Percentiles rank a stretch among this genome's conserved stretches.
Conservation (phyloP, 2,888 invertebrate genomes). For the Drosophila paramelanica region DNA sequence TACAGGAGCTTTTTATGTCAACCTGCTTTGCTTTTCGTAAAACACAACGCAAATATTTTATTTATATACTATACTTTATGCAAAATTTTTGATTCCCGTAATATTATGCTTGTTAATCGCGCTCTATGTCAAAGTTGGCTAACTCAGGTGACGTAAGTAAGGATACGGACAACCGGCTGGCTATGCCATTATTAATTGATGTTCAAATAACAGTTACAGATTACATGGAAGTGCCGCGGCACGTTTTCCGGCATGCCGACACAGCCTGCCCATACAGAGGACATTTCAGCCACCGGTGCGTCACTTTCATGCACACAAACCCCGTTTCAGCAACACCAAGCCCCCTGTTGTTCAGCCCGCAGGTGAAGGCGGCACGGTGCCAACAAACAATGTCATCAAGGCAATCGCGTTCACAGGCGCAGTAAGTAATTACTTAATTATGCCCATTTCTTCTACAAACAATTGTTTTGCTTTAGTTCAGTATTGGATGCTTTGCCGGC, state of each 20-base stretch:
- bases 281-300: constrained; percentile 46
- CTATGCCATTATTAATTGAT: constrained; percentile 6
- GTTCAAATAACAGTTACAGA: constrained; percentile 59
- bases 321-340: constrained; percentile 52
- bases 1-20: constrained; percentile 33
- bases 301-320: constrained; percentile 45
- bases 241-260: constrained; percentile 32
- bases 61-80: constrained; percentile 50
- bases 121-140: constrained; percentile 68
- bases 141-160: constrained; percentile 75
- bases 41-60: constrained; percentile 52
- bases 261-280: constrained; percentile 29
- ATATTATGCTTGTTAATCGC: constrained; percentile 75
- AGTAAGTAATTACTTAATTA: constrained; percentile 53
- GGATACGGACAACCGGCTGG: neutral
- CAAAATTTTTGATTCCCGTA: constrained; percentile 68
- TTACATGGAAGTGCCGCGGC: constrained; percentile 29
- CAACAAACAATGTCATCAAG: constrained; percentile 75
- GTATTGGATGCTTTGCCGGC: constrained; percentile 89
- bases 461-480: constrained; percentile 86
- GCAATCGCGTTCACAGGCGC: constrained; percentile 82
- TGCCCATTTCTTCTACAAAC: neutral
- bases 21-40: constrained; percentile 41
- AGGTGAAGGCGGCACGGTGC: constrained; percentile 63
- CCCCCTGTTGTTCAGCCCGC: constrained; percentile 45